phyloP scores from a whole-genome alignment of 2,113 vertebrate genomes.

The Rhadina sibilatrix region DNA sequence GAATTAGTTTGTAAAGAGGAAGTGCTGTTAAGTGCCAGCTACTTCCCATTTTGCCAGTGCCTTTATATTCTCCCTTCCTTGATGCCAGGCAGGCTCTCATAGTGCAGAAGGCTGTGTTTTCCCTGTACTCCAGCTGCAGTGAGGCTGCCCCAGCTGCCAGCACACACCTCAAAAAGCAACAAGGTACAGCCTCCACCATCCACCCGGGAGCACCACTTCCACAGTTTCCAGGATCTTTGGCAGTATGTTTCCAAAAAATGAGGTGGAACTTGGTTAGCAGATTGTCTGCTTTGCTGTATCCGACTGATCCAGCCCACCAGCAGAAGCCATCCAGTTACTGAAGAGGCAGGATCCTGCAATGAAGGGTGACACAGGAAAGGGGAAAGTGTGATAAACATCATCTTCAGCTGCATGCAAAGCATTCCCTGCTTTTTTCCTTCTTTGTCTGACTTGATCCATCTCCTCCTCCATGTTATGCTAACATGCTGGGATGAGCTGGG shows the following conservation, averaged over 20 bases:
- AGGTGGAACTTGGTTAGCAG: neutral
- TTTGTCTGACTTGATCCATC: neutral
- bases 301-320: neutral
- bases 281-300: neutral
- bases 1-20: neutral
- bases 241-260: neutral
- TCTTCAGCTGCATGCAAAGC: neutral
- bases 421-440: neutral
- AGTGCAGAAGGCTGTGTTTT: neutral
- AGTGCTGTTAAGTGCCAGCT: neutral
- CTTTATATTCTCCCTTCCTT: neutral
- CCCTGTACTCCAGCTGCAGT: neutral
- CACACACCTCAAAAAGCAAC: neutral
- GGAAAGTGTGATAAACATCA: neutral
- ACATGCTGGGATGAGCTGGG: accelerated
- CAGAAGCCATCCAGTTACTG: neutral
- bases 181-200: neutral
- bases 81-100: neutral
- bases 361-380: neutral
- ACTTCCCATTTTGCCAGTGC: neutral
- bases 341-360: neutral
- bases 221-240: neutral
- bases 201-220: neutral
- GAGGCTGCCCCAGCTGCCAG: neutral
- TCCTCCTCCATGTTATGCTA: neutral